Base-by-base conservation (phyloP, 2,888 invertebrate genomes). In the Physocephala rufipes region DNA sequence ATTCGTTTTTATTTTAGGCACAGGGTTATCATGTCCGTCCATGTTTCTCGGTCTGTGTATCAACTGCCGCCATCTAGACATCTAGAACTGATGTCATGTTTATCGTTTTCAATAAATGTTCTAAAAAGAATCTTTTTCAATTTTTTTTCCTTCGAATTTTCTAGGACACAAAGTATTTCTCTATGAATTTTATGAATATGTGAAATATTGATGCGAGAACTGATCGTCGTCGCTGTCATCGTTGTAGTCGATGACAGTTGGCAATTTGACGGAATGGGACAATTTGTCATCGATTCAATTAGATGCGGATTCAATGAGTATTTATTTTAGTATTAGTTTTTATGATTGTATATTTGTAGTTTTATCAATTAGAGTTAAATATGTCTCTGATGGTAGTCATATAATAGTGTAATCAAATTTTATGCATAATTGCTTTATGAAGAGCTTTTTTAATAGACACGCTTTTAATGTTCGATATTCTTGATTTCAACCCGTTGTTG, bases 71-170 rank as follows among this genome's bases (percentile, higher is more conserved):
- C 26, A 24, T 28, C 24, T 26, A 26, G 67, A 58, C 59, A 59
- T 45, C 59, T 26, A 45, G 36, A 49, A 55, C 68, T 68, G 68
- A 68, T 68, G 68, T 68, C 68, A 68, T 68, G 68, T 68, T 65
- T 61, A 61, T 68, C 53, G 30, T 24, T 13, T 36, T 16, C 15
- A 28, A 15, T 49, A 47, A 30, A 61, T 61, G 30, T 19, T 61
- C 59, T 43, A 49, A 28, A 58, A 58, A 55, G 59, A 69, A 45
- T 26, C 67, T 43, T 66, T 65, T 66, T 49, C 36, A 43, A n/a
- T 63, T 70, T 26, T 63, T 70, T 30, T 64, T 59, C 53, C n/a
- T n/a, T n/a, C n/a, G n/a, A n/a, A n/a, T 61, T 53, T 63, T 70
- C 64, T 70, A 70, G 62, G 68, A 61, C 68, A 68, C 61, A 30